Conservation (phyloP, 2,888 invertebrate genomes). For the Platypus cylindrus region DNA sequence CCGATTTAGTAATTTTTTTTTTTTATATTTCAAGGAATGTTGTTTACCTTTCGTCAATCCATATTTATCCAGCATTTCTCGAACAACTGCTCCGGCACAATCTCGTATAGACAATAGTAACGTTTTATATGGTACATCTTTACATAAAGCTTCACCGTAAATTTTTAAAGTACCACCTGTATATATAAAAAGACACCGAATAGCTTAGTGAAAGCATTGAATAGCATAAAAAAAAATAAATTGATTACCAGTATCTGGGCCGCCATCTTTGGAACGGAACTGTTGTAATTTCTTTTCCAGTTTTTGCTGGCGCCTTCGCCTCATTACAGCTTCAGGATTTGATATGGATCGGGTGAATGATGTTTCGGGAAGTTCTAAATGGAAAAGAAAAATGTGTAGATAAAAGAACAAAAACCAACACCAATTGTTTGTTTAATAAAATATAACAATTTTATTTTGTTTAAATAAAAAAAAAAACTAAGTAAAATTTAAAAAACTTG, state of each 20-base stretch:
- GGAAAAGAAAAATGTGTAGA: too few relatives aligned
- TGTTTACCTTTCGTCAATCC: constrained; percentile 65
- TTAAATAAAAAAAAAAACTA: neutral
- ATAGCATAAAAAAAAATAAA: constrained; percentile 7
- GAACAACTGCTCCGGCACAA: constrained; percentile 81
- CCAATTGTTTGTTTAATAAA: constrained; percentile 1
- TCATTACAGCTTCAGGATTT: constrained; percentile 99
- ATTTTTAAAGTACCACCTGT: constrained; percentile 79
- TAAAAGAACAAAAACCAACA: constrained; percentile 11
- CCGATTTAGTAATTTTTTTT: too few relatives aligned
- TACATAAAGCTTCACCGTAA: constrained; percentile 91
- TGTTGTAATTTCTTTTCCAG: constrained; percentile 82
- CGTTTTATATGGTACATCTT: constrained; percentile 97
- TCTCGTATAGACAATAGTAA: constrained; percentile 86
- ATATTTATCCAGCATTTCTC: constrained; percentile 95
- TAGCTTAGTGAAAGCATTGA: neutral
- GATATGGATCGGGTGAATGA: constrained; percentile 98
- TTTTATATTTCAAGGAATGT: neutral
- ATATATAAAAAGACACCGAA: constrained; percentile 10
- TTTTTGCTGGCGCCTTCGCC: constrained; percentile 89
- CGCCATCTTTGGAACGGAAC: constrained; percentile 89
- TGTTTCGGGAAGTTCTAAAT: constrained; percentile 88
- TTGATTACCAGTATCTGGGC: constrained; percentile 70
- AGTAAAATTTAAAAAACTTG: constrained; percentile 1
- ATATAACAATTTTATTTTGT: too few relatives aligned